Evolutionary conservation across 2,113 vertebrate species (phyloP).

Genomic region (Pseudorasbora parva): DNA sequence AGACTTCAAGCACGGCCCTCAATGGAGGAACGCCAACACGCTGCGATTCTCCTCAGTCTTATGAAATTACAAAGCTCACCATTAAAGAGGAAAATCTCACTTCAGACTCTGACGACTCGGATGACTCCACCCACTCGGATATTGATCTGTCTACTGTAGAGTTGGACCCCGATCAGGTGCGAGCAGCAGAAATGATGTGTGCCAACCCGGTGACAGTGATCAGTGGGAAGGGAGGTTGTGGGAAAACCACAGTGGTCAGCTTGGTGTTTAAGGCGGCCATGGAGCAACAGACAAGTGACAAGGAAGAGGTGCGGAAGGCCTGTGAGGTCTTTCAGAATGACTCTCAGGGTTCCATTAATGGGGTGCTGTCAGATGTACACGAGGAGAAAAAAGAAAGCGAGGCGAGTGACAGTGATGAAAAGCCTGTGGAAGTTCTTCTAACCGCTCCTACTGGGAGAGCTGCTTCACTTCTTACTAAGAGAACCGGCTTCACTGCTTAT

Average conservation of each 20-base stretch:
- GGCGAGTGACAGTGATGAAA: not conserved
- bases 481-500: conserved; percentile 76
- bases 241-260: conserved; percentile 85
- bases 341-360: conserved; percentile 47
- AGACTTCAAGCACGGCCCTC: not conserved
- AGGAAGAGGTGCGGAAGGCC: conserved; percentile 41
- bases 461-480: conserved; percentile 78
- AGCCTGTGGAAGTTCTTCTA: conserved; percentile 74
- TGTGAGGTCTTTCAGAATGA: conserved; percentile 76
- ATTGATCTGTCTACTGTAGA: conserved; percentile 32
- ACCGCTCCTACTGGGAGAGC: conserved; percentile 86
- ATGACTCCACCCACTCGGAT: not conserved
- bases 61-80: not conserved
- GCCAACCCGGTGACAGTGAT: conserved; percentile 81
- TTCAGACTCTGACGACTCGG: not conserved
- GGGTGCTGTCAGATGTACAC: not conserved
- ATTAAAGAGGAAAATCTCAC: conserved; percentile 15
- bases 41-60: not conserved
- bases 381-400: not conserved
- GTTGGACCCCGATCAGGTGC: conserved; percentile 77
- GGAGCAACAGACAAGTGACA: conserved; percentile 51
- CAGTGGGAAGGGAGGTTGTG: conserved; percentile 86
- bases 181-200: conserved; percentile 80
- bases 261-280: conserved; percentile 60
- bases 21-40: not conserved